Evolutionary conservation across 2,797 vertebrate genomes (phyloP), one percentile per base, ranked within the genome.

Genomic region (Geotrypetes seraphini): DNA sequence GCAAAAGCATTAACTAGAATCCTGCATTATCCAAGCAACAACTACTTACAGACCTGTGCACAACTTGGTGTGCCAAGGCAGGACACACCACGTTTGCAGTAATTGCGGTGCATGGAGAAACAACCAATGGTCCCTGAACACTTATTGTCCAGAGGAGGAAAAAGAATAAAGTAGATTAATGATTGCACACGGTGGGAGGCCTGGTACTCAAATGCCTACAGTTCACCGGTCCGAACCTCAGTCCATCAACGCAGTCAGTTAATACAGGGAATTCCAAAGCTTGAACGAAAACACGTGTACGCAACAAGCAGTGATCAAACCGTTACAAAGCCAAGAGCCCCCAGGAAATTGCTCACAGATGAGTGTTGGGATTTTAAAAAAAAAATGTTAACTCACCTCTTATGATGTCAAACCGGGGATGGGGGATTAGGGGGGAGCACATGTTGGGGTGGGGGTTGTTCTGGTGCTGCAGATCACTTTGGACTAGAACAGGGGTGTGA

Each of bases 211-310:
- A 12, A 19, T 15, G 14, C 36, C 33, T 10, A 41, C 45, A 33
- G 20, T 32, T 32, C 3, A 15, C 12, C 28, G 22, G 16, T 21
- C 16, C 19, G 12, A 14, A 27, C 29, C 33, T 22, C 19, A 21
- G 18, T 7, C 13, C 14, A 28, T 11, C 11, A 10, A 5, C 25
- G 21, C 9, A 9, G 36, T 33, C 13, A 33, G 30, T 19, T 48
- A 17, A 49, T 58, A 32, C 3, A 7, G 17, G 40, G 47, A 52
- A 39, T n/a, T 26, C 33, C 53, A 34, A 65, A 45, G 32, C 25
- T 47, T 39, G 31, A 10, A 38, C 4, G 12, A 23, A 28, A 28
- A 25, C 31, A 16, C 28, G 7, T 22, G 12, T 21, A 7, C 5
- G 11, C 16, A 12, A 6, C 3, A 2, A 16, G 5, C 18, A 3